Percentiles rank a stretch among this genome's conserved stretches.
These are phyloP conservation scores for Corythornis madagascariensis DNA, from an alignment of 2,113 vertebrate species.

Conservation along the genomic window DNA sequence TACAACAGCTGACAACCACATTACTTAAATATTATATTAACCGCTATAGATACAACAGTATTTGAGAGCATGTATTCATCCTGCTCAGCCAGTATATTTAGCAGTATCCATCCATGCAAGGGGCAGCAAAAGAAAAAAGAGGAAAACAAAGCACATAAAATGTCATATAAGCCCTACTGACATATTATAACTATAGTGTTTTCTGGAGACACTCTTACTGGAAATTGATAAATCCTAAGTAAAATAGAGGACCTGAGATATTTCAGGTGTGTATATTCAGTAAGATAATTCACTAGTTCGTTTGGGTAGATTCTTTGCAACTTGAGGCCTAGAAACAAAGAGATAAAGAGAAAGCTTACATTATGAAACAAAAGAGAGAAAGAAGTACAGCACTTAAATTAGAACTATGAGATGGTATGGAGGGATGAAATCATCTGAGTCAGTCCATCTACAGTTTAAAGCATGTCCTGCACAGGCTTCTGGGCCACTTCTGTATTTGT, in stretches of 20 bases:
- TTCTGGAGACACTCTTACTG: slow-evolving; percentile 1
- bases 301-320: slow-evolving; percentile 53
- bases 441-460: neutral
- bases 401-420: neutral
- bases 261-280: slow-evolving; percentile 56
- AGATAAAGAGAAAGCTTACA: slow-evolving; percentile 42
- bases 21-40: neutral
- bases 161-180: neutral
- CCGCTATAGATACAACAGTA: neutral
- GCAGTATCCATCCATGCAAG: slow-evolving; percentile 22
- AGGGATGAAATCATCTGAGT: neutral
- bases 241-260: slow-evolving; percentile 35
- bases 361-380: slow-evolving; percentile 28
- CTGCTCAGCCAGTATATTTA: slow-evolving; percentile 1
- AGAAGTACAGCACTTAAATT: neutral
- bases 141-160: neutral
- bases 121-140: neutral
- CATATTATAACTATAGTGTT: neutral
- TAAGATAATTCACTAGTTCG: neutral
- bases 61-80: neutral
- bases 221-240: slow-evolving; percentile 11
- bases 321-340: slow-evolving; percentile 58
- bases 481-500: neutral
- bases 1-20: slow-evolving; percentile 29
- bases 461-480: neutral